Conservation (phyloP, 1,140 invertebrate genomes). For the Scaptomyza hsui region DNA sequence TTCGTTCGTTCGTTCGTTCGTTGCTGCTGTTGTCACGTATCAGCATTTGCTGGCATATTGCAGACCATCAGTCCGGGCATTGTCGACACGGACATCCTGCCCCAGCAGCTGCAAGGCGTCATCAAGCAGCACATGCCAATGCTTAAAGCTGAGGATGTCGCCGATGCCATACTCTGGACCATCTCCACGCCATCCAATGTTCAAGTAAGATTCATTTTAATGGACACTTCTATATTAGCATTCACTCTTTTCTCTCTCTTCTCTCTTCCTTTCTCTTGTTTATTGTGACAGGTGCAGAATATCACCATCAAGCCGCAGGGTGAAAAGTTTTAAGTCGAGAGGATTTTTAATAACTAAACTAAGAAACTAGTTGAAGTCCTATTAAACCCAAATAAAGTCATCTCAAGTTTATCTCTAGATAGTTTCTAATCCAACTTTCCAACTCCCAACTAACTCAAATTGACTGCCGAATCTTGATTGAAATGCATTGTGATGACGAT, state of each 20-base stretch:
- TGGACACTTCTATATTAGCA: neutral
- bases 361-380: neutral
- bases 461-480: neutral
- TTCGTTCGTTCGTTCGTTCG: too few relatives aligned
- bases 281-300: constrained; percentile 68
- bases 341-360: neutral
- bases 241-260: neutral
- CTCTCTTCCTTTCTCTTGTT: constrained; percentile 16
- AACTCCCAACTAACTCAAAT: neutral
- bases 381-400: neutral
- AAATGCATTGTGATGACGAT: neutral
- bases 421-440: too few relatives aligned
- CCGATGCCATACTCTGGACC: constrained; percentile 86
- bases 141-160: constrained; percentile 85
- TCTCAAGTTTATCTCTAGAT: too few relatives aligned
- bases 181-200: constrained; percentile 86
- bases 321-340: constrained; percentile 65
- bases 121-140: constrained; percentile 67
- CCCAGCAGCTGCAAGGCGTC: constrained; percentile 56
- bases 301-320: constrained; percentile 80
- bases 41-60: neutral
- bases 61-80: constrained; percentile 87
- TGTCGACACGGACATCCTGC: constrained; percentile 86
- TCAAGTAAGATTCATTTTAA: constrained; percentile 85
- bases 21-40: neutral